A percentile compares a stretch with the other conserved stretches of the same genome.
Conservation (phyloP, 2,113 vertebrate genomes). For the Hucho hucho region DNA sequence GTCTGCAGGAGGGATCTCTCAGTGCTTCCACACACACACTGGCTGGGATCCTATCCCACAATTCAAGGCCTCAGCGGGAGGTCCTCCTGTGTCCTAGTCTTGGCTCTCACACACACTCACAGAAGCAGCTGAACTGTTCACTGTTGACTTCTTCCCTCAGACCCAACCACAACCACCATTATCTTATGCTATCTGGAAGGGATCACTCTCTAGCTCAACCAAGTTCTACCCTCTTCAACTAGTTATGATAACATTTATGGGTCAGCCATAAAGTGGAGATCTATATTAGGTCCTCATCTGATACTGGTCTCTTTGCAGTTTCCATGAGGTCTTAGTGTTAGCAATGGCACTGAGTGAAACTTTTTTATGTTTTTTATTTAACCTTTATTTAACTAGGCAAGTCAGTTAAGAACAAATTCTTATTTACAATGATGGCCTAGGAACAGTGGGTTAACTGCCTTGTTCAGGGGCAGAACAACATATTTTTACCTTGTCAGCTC, state of each 20-base stretch:
- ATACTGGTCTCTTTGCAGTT: no score
- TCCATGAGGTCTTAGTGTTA: neutral
- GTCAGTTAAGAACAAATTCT: no score
- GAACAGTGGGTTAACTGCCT: no score
- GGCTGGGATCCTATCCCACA: constrained; percentile 3
- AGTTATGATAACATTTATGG: neutral
- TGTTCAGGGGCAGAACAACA: no score
- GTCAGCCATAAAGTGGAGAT: neutral
- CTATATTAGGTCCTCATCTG: no score
- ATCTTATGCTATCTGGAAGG: no score
- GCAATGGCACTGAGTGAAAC: neutral
- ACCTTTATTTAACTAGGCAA: no score
- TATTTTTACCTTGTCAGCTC: no score
- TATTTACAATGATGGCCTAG: no score
- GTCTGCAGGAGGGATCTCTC: constrained; percentile 65
- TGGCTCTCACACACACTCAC: neutral
- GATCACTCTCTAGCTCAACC: no score
- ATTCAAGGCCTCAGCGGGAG: neutral
- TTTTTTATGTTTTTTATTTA: no score
- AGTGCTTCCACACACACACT: constrained; percentile 36
- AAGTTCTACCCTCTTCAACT: neutral
- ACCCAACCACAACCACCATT: no score
- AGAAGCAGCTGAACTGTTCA: neutral
- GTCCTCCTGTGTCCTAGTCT: neutral
- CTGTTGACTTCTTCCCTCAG: neutral